Evolutionary conservation across 2,797 vertebrate species (phyloP).

Genomic region (Rhabdomys pumilio): DNA sequence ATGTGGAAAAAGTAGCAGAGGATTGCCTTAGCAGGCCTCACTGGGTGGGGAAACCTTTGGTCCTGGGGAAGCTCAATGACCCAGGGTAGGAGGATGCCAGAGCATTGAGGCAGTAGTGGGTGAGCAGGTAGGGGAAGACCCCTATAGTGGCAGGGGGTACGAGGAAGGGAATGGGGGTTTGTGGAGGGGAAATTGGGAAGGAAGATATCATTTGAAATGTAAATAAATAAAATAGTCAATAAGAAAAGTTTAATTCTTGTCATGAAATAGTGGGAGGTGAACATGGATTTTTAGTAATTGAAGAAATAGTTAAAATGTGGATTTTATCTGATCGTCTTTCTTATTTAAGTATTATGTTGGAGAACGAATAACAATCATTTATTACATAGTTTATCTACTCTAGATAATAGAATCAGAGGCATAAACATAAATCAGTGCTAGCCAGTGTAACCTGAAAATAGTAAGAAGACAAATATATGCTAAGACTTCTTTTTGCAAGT

Average conservation of each 20-base stretch:
- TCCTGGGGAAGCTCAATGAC: no score
- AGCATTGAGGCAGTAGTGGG: no score
- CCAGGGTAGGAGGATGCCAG: no score
- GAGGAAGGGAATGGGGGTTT: no score
- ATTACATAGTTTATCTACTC: constrained; percentile 62
- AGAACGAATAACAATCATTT: constrained; percentile 67
- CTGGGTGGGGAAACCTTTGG: no score
- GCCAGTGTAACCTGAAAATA: constrained; percentile 37
- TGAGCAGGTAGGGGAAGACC: no score
- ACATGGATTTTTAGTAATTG: constrained; percentile 14
- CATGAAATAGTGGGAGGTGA: neutral
- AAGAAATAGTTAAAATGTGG: neutral
- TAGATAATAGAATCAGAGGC: constrained; percentile 50
- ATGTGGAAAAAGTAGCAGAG: neutral
- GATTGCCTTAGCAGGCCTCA: no score
- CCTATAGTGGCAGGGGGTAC: no score
- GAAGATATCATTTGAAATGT: no score
- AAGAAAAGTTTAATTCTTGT: neutral
- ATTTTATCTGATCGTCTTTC: constrained; percentile 45
- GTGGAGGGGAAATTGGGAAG: no score
- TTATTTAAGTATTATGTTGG: constrained; percentile 66
- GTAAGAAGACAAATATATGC: constrained; percentile 60
- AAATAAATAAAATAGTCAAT: no score
- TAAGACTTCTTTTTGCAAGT: neutral
- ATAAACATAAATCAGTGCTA: constrained; percentile 67